Conservation (phyloP, 2,888 invertebrate species). For the Trachelus tabidus region DNA sequence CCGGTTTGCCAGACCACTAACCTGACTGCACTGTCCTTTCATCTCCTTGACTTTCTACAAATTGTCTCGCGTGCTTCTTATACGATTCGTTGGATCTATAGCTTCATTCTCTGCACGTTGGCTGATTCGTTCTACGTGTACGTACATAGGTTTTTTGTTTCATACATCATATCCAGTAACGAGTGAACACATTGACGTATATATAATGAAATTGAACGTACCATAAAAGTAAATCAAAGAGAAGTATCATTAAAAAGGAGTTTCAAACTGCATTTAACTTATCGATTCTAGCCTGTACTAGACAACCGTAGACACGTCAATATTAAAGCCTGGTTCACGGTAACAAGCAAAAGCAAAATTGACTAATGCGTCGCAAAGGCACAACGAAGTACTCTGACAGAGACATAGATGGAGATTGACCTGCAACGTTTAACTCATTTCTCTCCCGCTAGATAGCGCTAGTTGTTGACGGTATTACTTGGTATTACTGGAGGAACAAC, state of each 20-base stretch:
- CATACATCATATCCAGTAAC: neutral
- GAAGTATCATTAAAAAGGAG: neutral
- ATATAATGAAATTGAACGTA: neutral
- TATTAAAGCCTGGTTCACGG: neutral
- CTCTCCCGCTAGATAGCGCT: neutral
- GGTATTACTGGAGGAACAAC: neutral
- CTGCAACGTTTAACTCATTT: too few species aligned
- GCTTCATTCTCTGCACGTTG: conserved; percentile 56
- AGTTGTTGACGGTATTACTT: neutral
- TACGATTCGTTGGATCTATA: conserved; percentile 54
- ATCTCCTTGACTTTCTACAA: conserved; percentile 29
- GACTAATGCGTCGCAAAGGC: neutral
- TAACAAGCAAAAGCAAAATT: neutral
- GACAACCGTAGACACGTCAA: neutral
- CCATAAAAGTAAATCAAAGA: neutral
- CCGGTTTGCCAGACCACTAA: neutral
- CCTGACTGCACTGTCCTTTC: neutral
- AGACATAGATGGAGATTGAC: too few species aligned
- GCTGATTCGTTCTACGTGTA: conserved; percentile 29
- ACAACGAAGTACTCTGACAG: neutral
- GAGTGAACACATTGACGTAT: neutral
- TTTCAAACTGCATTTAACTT: neutral
- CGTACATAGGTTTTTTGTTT: neutral
- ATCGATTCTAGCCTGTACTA: neutral
- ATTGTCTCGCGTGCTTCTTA: conserved; percentile 57